Percentiles rank a stretch among this genome's conserved stretches.
Evolutionary conservation across 2,888 invertebrate genomes (phyloP).

Genomic region (Callyntrura sp.): DNA sequence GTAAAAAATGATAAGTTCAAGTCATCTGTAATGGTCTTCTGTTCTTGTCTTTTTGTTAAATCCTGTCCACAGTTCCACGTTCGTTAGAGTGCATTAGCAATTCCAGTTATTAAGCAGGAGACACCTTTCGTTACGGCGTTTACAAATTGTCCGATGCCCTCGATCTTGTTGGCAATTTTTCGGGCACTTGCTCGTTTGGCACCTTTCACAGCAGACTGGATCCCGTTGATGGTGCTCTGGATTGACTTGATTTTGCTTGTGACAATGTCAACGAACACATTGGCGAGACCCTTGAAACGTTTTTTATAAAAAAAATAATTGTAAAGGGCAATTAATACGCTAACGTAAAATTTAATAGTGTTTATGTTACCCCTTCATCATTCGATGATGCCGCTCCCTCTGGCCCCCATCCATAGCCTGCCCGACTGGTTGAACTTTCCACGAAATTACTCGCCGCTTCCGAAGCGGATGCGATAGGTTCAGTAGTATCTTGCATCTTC

Average conservation of each 20-base stretch:
- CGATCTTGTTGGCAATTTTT: slow-evolving; percentile 78
- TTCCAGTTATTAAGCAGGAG: slow-evolving; percentile 73
- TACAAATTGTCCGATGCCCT: slow-evolving; percentile 76
- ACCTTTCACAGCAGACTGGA: slow-evolving; percentile 71
- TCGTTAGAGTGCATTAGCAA: slow-evolving; percentile 72
- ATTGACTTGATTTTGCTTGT: slow-evolving; percentile 72
- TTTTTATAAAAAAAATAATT: not conserved
- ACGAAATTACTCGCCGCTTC: slow-evolving; percentile 45
- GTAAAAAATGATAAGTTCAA: not conserved
- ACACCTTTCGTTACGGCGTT: slow-evolving; percentile 79
- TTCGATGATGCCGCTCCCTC: slow-evolving; percentile 44
- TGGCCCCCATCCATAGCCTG: slow-evolving; percentile 65
- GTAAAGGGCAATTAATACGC: not conserved
- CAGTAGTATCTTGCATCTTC: slow-evolving; percentile 44
- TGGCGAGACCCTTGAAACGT: slow-evolving; percentile 39
- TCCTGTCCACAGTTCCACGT: not conserved
- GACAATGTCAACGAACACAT: slow-evolving; percentile 71
- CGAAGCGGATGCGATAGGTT: slow-evolving; percentile 43
- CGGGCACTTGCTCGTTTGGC: slow-evolving; percentile 75
- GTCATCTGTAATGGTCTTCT: not conserved
- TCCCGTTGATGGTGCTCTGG: slow-evolving; percentile 68
- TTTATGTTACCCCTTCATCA: slow-evolving; percentile 48
- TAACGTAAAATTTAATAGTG: not conserved
- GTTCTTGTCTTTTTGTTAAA: not conserved
- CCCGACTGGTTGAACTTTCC: slow-evolving; percentile 55